Conservation (phyloP, 2,113 vertebrate genomes). For the Aegithalos caudatus region DNA sequence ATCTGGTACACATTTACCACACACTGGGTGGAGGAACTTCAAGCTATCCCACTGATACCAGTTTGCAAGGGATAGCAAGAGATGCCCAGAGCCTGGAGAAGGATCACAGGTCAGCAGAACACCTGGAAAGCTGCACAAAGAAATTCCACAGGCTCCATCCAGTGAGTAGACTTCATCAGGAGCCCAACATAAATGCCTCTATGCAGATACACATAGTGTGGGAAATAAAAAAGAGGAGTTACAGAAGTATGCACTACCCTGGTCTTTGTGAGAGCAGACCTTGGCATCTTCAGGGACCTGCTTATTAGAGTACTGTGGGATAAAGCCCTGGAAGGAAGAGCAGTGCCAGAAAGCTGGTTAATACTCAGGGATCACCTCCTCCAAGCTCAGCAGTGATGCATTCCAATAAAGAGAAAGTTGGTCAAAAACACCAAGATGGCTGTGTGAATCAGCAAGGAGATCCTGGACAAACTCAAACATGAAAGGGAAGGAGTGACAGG, state of each 20-base stretch:
- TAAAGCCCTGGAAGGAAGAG: background rate
- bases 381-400: background rate
- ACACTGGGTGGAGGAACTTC: background rate
- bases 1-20: background rate
- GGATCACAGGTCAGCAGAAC: background rate
- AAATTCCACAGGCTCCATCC: background rate
- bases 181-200: background rate
- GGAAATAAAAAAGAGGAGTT: background rate
- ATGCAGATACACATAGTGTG: background rate
- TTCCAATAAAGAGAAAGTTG: background rate
- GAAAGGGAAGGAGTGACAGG: background rate
- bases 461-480: background rate
- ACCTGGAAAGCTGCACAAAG: background rate
- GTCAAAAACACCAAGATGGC: background rate
- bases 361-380: background rate
- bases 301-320: background rate
- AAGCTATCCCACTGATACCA: background rate
- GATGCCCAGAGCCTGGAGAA: background rate
- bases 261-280: background rate
- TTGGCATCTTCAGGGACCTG: background rate
- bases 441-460: background rate
- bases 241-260: background rate
- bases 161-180: background rate
- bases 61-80: background rate
- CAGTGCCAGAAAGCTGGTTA: background rate